phyloP scores from a whole-genome alignment of 2,113 vertebrate species.

The Eulemur macaco region DNA sequence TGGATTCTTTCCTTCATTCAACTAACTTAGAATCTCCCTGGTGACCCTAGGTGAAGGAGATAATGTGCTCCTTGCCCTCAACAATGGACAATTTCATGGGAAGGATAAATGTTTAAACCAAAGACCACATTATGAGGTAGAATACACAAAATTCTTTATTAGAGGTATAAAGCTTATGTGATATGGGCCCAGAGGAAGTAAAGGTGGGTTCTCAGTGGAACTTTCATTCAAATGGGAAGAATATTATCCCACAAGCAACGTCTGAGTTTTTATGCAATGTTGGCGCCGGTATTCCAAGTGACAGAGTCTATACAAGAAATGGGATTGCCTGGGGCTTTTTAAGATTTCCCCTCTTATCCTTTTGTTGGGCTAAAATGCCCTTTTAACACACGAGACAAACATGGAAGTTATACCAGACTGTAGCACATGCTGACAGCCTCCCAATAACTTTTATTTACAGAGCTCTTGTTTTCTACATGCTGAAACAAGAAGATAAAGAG shows the following conservation, averaged over 20 bases:
- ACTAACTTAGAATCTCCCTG: background rate
- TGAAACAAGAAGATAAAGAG: slow-evolving; percentile 52
- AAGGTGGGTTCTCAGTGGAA: background rate
- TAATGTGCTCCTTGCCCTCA: background rate
- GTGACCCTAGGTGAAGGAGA: background rate
- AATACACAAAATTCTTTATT: background rate
- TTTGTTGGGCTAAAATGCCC: background rate
- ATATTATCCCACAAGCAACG: background rate
- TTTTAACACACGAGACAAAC: background rate
- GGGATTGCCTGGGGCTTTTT: background rate
- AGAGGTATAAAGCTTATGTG: background rate
- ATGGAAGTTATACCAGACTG: background rate
- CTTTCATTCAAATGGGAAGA: background rate
- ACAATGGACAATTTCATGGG: background rate
- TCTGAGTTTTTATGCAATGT: background rate
- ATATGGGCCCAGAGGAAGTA: background rate
- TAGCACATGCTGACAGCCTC: background rate
- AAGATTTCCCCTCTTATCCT: background rate
- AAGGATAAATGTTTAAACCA: background rate
- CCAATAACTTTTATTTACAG: background rate
- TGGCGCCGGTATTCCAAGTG: background rate
- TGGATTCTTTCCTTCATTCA: background rate
- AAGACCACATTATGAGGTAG: background rate
- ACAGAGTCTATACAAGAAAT: background rate
- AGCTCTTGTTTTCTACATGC: background rate